Conservation (phyloP, 2,888 invertebrate species). For the Drosophila niveifrons region DNA sequence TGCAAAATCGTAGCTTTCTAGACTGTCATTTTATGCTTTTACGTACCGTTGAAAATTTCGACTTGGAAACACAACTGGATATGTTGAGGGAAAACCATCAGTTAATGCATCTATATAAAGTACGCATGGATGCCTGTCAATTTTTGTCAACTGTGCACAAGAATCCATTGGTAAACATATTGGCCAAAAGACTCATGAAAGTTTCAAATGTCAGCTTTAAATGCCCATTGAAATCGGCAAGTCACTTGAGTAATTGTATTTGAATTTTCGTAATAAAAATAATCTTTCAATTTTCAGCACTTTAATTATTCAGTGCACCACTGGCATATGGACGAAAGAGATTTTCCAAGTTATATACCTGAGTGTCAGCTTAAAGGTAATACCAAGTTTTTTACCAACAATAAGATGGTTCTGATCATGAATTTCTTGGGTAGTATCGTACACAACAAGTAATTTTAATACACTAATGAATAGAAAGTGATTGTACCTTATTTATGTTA, state of each 20-base stretch:
- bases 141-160: slow-evolving; percentile 38
- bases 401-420: slow-evolving; percentile 7
- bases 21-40: slow-evolving; percentile 31
- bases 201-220: slow-evolving; percentile 1
- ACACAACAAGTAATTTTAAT: not conserved
- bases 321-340: slow-evolving; percentile 32
- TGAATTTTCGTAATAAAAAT: not conserved
- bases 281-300: slow-evolving; percentile 19
- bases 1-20: slow-evolving; percentile 22
- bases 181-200: slow-evolving; percentile 24
- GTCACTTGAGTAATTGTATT: not conserved
- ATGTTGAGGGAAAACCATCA: slow-evolving; percentile 10
- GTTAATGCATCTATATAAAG: slow-evolving; percentile 20
- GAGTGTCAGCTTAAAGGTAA: slow-evolving; percentile 16
- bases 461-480: not conserved
- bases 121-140: slow-evolving; percentile 37
- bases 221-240: slow-evolving; percentile 47
- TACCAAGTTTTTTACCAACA: slow-evolving; percentile 30
- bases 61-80: slow-evolving; percentile 16
- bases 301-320: slow-evolving; percentile 37
- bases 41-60: slow-evolving; percentile 19
- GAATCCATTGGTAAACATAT: slow-evolving; percentile 24
- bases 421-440: slow-evolving; percentile 13
- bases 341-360: slow-evolving; percentile 39
- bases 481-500: not conserved